Percentiles rank a stretch among this genome's conserved stretches.
Evolutionary conservation across 2,113 vertebrate species (phyloP).

Genomic region (Sminthopsis crassicaudata): DNA sequence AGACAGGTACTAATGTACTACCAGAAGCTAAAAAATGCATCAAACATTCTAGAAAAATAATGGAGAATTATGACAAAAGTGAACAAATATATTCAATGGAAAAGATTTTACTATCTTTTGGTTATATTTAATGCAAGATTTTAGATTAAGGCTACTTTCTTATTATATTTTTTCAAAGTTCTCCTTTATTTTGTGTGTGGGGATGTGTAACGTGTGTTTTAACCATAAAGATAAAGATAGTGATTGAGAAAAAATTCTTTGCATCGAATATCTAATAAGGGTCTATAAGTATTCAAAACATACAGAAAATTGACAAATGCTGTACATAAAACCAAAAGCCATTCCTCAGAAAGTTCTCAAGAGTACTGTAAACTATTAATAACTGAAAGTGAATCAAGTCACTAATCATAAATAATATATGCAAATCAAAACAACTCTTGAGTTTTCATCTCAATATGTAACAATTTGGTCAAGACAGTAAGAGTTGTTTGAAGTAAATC

Average conservation of each 20-base stretch:
- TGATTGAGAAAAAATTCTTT: not conserved
- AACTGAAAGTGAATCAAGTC: not conserved
- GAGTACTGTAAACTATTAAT: not conserved
- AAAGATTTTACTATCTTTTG: not conserved
- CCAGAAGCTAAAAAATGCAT: not conserved
- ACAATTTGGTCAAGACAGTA: not conserved
- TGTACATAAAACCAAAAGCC: not conserved
- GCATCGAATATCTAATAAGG: not conserved
- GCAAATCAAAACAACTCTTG: not conserved
- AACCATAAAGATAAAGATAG: not conserved
- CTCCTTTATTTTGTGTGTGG: not conserved
- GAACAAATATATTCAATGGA: not conserved
- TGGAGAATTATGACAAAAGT: not conserved
- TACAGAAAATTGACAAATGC: not conserved
- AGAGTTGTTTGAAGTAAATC: too few species aligned
- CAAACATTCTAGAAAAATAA: not conserved
- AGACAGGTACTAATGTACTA: not conserved
- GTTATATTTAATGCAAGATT: not conserved
- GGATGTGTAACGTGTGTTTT: not conserved
- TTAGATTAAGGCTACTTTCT: not conserved
- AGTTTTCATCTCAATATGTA: not conserved
- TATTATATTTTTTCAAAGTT: not conserved
- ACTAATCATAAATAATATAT: not conserved
- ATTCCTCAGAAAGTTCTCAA: not conserved
- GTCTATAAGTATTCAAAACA: not conserved